Evolutionary conservation across 1,140 invertebrate species (phyloP), one percentile per base, ranked within the genome.

Genomic region (Cotesia typhae): DNA sequence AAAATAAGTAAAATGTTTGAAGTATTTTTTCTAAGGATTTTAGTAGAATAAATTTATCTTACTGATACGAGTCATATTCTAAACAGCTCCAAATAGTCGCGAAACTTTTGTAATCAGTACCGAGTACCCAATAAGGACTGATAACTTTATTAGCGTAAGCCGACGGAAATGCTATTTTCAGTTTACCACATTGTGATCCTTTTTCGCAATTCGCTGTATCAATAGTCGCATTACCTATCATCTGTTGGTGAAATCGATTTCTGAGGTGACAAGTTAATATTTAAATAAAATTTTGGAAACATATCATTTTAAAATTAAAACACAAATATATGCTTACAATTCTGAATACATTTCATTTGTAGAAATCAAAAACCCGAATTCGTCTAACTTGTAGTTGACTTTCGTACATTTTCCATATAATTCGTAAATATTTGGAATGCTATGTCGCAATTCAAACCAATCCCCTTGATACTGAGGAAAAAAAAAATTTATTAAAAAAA

Each of bases 381-480:
- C 88, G 3, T 82, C 82, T 10, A 87, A 76, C 7, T 78, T 78
- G 75, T 93, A 93, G 61, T 88, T 88, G 0, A 91, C 91, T n/a
- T 88, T 90, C 6, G 91, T 89, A 77, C 92, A 94, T 78, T 89
- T 90, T 28, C 91, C 91, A 1, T 89, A 91, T 20, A 90, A 83
- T 80, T 93, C 90, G 79, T 92, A 93, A 3, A 90, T 1, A 47
- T 47, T 79, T 10, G 90, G 88, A 73, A 91, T 92, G 82, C 92
- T 93, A 73, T 90, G 90, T 76, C 92, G 89, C 7, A 88, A 85
- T 84, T 93, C 92, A 75, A 91, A 93, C 92, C 92, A 94, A 73
- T 88, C 88, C 3, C 92, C 92, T 74, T 91, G 77, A 78, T 92
- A 94, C 91, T 92, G 85, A 65, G 89, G 28, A 53, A 53, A 53